Conservation (phyloP, 2,888 invertebrate species). For the Stenotaenia linearis region DNA sequence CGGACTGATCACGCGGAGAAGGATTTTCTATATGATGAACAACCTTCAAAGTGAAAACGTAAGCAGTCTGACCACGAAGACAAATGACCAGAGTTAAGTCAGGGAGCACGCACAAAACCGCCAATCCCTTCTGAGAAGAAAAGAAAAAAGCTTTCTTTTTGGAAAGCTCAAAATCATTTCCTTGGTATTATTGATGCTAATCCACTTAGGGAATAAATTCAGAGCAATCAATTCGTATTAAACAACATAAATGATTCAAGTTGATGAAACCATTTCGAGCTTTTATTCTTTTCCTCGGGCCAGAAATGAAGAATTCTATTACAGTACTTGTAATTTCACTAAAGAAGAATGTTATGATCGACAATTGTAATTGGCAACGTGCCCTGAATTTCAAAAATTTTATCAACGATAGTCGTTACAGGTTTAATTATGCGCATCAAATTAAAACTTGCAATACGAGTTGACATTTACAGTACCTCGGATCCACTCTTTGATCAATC, state of each 20-base stretch:
- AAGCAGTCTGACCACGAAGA: background rate
- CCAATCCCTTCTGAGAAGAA: background rate
- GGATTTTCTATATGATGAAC: slow-evolving; percentile 14
- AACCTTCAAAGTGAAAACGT: slow-evolving; percentile 19
- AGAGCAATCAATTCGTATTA: background rate
- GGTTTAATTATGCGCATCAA: slow-evolving; percentile 18
- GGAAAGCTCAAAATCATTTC: background rate
- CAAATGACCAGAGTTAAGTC: background rate
- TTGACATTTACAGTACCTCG: slow-evolving; percentile 51
- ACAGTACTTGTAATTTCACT: background rate
- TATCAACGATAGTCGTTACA: background rate
- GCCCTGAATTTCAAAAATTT: background rate
- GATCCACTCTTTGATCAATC: slow-evolving; percentile 81
- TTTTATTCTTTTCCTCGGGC: background rate
- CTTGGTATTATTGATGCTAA: background rate
- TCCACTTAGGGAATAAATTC: slow-evolving; percentile 3
- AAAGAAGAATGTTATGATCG: background rate
- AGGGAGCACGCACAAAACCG: background rate
- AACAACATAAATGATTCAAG: background rate
- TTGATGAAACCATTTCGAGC: background rate
- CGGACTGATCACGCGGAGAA: slow-evolving; percentile 3
- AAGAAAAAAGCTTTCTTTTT: background rate
- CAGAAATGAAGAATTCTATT: background rate
- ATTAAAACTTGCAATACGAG: background rate
- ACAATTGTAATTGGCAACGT: slow-evolving; percentile 7